Percentiles rank a stretch among this genome's conserved stretches.
phyloP scores from a whole-genome alignment of 1,140 invertebrate genomes.

The Polyergus mexicanus region DNA sequence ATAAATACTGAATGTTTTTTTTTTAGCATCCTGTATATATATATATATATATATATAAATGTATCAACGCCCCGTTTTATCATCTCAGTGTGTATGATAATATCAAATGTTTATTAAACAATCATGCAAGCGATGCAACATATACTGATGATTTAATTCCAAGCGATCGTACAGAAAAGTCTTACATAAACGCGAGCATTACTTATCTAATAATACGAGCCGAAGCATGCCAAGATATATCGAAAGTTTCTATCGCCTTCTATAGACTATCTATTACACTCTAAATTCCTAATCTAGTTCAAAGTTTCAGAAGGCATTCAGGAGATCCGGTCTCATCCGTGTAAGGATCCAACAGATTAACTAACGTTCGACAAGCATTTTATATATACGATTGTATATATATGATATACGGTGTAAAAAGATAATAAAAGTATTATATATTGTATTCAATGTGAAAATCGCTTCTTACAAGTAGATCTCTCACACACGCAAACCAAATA shows the following conservation, averaged over 20 bases:
- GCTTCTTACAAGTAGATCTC: slow-evolving; percentile 66
- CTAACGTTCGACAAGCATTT: slow-evolving; percentile 48
- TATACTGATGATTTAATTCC: slow-evolving; percentile 34
- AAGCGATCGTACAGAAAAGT: slow-evolving; percentile 37
- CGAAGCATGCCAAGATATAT: slow-evolving; percentile 65
- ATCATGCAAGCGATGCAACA: slow-evolving; percentile 49
- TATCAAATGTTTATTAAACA: slow-evolving; percentile 3
- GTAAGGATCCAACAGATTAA: slow-evolving; percentile 43
- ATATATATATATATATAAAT: not conserved
- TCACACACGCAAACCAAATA: slow-evolving; percentile 79
- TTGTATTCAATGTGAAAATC: slow-evolving; percentile 47
- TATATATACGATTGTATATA: slow-evolving; percentile 49
- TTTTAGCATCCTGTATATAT: no score
- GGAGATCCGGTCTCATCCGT: slow-evolving; percentile 33
- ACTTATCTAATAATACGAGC: slow-evolving; percentile 54
- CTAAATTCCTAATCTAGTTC: slow-evolving; percentile 70
- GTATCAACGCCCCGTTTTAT: slow-evolving; percentile 39
- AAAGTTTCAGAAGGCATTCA: slow-evolving; percentile 58
- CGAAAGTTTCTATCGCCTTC: slow-evolving; percentile 64
- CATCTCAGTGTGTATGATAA: slow-evolving; percentile 46
- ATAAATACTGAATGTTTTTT: no score
- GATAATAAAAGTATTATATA: slow-evolving; percentile 57
- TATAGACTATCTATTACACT: slow-evolving; percentile 66
- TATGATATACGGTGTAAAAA: not conserved
- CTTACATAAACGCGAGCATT: slow-evolving; percentile 30